Conservation (phyloP, 2,888 invertebrate species). For the Polymixis flavicincta region DNA sequence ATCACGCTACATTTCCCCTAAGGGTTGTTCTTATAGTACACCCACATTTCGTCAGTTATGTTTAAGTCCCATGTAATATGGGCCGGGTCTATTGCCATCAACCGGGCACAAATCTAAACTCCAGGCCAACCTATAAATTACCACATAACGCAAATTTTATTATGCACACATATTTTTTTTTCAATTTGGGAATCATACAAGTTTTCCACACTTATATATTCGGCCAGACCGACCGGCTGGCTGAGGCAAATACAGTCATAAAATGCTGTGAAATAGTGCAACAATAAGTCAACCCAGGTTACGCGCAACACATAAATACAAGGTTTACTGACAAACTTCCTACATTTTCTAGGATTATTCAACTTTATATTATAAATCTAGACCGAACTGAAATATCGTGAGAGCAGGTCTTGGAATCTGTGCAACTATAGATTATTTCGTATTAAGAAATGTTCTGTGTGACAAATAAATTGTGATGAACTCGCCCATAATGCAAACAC, state of each 20-base stretch:
- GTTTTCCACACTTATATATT: background rate
- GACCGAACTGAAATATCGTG: constrained; percentile 59
- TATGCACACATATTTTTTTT: no score
- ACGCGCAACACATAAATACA: constrained; percentile 58
- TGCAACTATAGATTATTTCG: constrained; percentile 38
- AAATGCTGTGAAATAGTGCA: constrained; percentile 45
- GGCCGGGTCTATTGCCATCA: no score
- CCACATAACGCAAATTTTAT: background rate
- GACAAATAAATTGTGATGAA: constrained; percentile 22
- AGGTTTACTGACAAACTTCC: constrained; percentile 61
- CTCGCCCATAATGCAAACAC: background rate
- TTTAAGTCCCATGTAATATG: no score
- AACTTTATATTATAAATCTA: constrained; percentile 62
- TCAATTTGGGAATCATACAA: background rate
- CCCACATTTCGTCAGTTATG: no score
- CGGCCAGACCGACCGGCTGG: background rate
- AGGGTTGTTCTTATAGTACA: no score
- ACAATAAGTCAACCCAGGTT: constrained; percentile 55
- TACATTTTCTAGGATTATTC: constrained; percentile 65
- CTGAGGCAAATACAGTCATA: constrained; percentile 43
- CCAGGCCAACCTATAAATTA: background rate
- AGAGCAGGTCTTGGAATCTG: constrained; percentile 33
- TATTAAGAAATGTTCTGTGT: constrained; percentile 34
- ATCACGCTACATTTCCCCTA: no score
- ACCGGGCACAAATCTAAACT: no score